Evolutionary conservation across 1,140 invertebrate species (phyloP).

Genomic region (Anadara kagoshimensis): DNA sequence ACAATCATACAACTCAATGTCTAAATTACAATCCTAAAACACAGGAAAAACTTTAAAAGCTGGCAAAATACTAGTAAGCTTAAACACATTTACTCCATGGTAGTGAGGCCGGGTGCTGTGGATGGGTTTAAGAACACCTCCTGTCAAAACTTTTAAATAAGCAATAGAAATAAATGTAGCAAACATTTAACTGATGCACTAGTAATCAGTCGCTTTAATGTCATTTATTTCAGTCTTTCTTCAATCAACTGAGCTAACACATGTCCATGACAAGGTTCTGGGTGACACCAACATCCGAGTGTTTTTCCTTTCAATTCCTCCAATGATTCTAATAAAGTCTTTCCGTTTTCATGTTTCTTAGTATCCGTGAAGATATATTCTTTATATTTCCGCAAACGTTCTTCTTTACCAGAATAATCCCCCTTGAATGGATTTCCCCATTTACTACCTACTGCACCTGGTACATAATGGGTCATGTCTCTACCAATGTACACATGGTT

Average conservation of each 20-base stretch:
- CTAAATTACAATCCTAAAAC: too few species aligned
- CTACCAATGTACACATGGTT: slow-evolving; percentile 46
- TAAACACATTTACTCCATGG: too few species aligned
- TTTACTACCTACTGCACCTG: slow-evolving; percentile 40
- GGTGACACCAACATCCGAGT: slow-evolving; percentile 53
- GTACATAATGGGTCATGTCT: slow-evolving; percentile 38
- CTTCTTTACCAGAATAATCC: slow-evolving; percentile 23
- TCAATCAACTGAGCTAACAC: slow-evolving; percentile 21
- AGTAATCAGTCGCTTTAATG: background rate
- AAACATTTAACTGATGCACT: too few species aligned
- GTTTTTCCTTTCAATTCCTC: slow-evolving; percentile 41
- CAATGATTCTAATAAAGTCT: slow-evolving; percentile 35
- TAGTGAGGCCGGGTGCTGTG: too few species aligned
- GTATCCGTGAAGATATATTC: slow-evolving; percentile 31
- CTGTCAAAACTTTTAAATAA: too few species aligned
- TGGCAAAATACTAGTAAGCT: too few species aligned
- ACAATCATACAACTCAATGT: too few species aligned
- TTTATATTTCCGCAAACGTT: slow-evolving; percentile 26
- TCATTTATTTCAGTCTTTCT: slow-evolving; percentile 3
- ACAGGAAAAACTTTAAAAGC: too few species aligned
- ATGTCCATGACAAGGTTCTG: slow-evolving; percentile 46
- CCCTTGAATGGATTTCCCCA: slow-evolving; percentile 47
- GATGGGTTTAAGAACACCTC: too few species aligned
- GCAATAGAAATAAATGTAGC: too few species aligned
- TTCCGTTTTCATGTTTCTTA: slow-evolving; percentile 23